These are phyloP conservation scores for Glyphotaelius pellucidus DNA, from an alignment of 2,888 invertebrate species.

Conservation along the genomic window DNA sequence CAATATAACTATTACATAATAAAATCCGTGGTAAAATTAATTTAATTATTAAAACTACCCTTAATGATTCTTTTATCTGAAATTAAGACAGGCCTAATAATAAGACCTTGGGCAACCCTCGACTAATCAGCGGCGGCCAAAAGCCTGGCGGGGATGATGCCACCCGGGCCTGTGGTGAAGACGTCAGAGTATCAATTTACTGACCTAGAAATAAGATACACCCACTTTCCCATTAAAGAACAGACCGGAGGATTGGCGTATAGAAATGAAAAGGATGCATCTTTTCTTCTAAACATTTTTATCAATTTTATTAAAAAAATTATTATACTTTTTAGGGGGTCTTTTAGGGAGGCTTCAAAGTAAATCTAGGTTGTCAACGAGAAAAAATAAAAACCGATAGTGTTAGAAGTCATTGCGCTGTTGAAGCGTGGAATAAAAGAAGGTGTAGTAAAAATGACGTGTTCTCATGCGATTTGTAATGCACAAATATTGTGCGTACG, in stretches of 20 bases:
- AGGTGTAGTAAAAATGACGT: too few species aligned
- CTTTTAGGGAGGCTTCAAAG: too few species aligned
- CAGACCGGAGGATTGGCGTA: background rate
- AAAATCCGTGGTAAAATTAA: background rate
- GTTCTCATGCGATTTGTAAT: too few species aligned
- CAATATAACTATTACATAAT: too few species aligned
- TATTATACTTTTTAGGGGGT: too few species aligned
- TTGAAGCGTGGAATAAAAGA: too few species aligned
- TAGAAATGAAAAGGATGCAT: background rate
- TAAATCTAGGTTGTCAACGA: too few species aligned
- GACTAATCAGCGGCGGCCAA: background rate
- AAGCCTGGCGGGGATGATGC: background rate
- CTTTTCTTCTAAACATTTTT: background rate
- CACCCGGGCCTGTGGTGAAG: background rate
- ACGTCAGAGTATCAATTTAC: conserved; percentile 25
- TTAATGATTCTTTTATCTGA: background rate
- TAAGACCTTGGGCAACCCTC: background rate
- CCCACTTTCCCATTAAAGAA: conserved; percentile 20
- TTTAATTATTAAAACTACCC: background rate
- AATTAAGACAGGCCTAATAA: background rate
- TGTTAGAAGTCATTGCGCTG: too few species aligned
- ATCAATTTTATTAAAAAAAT: too few species aligned
- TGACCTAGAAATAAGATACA: conserved; percentile 26
- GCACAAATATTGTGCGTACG: too few species aligned
- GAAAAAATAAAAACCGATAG: too few species aligned